Conservation (phyloP, 2,113 vertebrate species). For the Nematolebias whitei region DNA sequence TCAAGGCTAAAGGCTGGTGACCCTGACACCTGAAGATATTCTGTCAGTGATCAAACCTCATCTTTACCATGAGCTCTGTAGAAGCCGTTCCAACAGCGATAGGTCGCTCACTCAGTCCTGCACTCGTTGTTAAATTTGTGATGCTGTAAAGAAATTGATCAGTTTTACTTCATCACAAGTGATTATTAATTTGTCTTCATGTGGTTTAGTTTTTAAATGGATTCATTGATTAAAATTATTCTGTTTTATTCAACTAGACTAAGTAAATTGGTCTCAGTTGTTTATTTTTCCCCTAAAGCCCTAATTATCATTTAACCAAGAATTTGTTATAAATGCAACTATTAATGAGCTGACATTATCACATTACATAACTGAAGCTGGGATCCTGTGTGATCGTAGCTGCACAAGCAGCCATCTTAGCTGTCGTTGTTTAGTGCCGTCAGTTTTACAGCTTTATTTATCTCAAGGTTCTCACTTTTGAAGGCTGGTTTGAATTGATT, state of each 20-base stretch:
- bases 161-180: no score
- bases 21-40: neutral
- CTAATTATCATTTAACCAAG: neutral
- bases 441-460: conserved; percentile 8
- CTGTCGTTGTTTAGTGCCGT: conserved; percentile 19
- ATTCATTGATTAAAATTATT: no score
- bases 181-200: no score
- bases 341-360: no score
- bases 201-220: no score
- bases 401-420: neutral
- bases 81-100: no score
- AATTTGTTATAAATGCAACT: no score
- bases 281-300: neutral
- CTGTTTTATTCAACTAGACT: neutral
- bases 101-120: no score
- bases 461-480: conserved; percentile 46
- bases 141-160: no score
- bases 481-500: conserved; percentile 35
- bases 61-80: neutral
- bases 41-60: neutral
- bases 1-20: conserved; percentile 42
- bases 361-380: no score
- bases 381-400: neutral
- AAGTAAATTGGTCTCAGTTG: neutral
- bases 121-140: no score